Percentiles rank a stretch among this genome's conserved stretches.
Evolutionary conservation across 2,888 invertebrate genomes (phyloP).

Genomic region (Marronus borbonicus): DNA sequence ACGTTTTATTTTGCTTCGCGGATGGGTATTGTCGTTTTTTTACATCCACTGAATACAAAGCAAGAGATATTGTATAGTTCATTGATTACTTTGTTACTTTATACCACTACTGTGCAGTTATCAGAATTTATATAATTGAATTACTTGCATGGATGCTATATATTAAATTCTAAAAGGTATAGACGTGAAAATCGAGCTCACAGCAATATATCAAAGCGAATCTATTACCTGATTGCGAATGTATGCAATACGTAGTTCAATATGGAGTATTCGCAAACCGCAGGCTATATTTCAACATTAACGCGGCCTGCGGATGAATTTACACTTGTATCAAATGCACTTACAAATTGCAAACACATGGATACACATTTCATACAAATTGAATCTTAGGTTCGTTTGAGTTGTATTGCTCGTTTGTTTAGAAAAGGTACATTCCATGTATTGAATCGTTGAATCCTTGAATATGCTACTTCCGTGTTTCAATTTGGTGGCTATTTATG

Average conservation of each 20-base stretch:
- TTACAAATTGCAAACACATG: not conserved
- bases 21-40: not conserved
- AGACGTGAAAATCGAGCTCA: not conserved
- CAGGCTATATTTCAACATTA: not conserved
- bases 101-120: not conserved
- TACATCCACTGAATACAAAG: not conserved
- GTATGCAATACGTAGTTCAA: not conserved
- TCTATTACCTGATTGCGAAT: constrained; percentile 1
- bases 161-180: constrained; percentile 1
- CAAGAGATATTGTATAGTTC: not conserved
- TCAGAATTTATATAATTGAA: not conserved
- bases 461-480: too few relatives aligned
- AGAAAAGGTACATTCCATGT: not conserved
- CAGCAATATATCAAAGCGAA: constrained; percentile 9
- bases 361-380: not conserved
- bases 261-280: not conserved
- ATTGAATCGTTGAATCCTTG: too few relatives aligned
- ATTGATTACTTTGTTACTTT: not conserved
- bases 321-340: not conserved
- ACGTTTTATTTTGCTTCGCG: not conserved
- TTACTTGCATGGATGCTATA: not conserved
- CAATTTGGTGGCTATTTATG: too few relatives aligned
- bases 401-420: not conserved
- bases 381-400: not conserved
- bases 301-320: not conserved